Evolutionary conservation across 2,888 invertebrate species (phyloP).

Genomic region (Clanis bilineata): DNA sequence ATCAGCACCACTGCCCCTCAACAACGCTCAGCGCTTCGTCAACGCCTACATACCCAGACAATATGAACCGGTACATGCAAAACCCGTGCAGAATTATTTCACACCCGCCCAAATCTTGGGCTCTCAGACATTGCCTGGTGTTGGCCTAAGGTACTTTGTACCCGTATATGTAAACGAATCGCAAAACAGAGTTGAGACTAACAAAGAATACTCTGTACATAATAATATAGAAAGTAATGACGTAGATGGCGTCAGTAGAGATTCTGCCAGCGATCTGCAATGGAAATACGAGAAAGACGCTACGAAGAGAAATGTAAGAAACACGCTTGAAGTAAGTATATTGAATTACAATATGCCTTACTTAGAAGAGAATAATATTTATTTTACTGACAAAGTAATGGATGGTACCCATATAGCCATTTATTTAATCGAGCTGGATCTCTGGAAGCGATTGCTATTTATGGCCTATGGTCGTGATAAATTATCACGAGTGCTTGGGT

Average conservation of each 20-base stretch:
- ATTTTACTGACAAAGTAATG: too few species aligned
- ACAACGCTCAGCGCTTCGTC: conserved; percentile 69
- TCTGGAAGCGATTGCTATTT: background rate
- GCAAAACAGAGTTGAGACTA: conserved; percentile 40
- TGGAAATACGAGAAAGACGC: conserved; percentile 72
- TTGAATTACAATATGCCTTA: background rate
- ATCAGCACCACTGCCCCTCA: conserved; percentile 45
- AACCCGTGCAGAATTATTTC: conserved; percentile 48
- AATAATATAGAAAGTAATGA: conserved; percentile 63
- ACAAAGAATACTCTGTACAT: conserved; percentile 61
- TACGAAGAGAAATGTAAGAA: conserved; percentile 52
- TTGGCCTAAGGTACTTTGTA: conserved; percentile 68
- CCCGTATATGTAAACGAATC: conserved; percentile 51
- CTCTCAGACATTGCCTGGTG: conserved; percentile 66
- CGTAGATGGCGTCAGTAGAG: conserved; percentile 41
- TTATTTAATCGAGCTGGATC: background rate
- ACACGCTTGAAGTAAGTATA: conserved; percentile 57
- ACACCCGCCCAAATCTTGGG: conserved; percentile 59
- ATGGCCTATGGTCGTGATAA: background rate
- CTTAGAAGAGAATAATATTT: background rate
- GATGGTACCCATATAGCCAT: background rate
- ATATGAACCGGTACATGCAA: conserved; percentile 44
- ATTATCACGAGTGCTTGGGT: background rate
- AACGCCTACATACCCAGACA: conserved; percentile 62
- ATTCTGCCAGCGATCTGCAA: conserved; percentile 57